These are phyloP conservation scores for Vesta saturnalis DNA, from an alignment of 2,888 invertebrate species.

Conservation along the genomic window DNA sequence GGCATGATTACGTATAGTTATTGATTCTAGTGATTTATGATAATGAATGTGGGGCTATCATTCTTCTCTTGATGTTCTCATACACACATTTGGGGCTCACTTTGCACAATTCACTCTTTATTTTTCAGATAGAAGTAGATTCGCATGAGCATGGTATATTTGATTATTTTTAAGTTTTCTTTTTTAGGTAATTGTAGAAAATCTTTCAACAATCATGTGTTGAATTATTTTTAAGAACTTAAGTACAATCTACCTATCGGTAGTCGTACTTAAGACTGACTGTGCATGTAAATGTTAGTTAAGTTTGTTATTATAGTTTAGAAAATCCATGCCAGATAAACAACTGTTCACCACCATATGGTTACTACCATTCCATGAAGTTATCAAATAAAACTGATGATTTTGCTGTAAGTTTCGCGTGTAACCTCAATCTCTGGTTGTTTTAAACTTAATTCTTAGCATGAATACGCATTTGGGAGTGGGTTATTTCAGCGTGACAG, in stretches of 20 bases:
- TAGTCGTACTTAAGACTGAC: background rate
- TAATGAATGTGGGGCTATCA: background rate
- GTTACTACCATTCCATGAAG: constrained; percentile 93
- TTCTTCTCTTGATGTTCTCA: background rate
- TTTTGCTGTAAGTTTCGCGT: constrained; percentile 83
- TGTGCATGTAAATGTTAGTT: constrained; percentile 55
- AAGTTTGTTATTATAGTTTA: constrained; percentile 67
- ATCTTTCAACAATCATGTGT: background rate
- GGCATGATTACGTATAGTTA: constrained; percentile 8
- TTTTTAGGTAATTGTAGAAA: constrained; percentile 5
- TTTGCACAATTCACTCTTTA: background rate
- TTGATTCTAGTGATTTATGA: background rate
- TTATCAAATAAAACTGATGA: constrained; percentile 82
- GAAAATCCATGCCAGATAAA: constrained; percentile 75
- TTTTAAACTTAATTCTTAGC: constrained; percentile 9
- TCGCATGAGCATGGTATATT: constrained; percentile 14
- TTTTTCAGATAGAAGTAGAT: constrained; percentile 4
- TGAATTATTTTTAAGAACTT: background rate
- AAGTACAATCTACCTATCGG: background rate
- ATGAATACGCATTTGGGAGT: constrained; percentile 5
- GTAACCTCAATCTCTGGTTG: constrained; percentile 35
- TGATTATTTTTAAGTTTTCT: constrained; percentile 6
- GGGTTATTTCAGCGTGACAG: constrained; percentile 2
- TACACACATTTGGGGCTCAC: background rate
- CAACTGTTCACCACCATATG: constrained; percentile 94